Evolutionary conservation across 2,888 invertebrate genomes (phyloP), one percentile per base, ranked within the genome.

Genomic region (Hirtodrosophila alboralis): DNA sequence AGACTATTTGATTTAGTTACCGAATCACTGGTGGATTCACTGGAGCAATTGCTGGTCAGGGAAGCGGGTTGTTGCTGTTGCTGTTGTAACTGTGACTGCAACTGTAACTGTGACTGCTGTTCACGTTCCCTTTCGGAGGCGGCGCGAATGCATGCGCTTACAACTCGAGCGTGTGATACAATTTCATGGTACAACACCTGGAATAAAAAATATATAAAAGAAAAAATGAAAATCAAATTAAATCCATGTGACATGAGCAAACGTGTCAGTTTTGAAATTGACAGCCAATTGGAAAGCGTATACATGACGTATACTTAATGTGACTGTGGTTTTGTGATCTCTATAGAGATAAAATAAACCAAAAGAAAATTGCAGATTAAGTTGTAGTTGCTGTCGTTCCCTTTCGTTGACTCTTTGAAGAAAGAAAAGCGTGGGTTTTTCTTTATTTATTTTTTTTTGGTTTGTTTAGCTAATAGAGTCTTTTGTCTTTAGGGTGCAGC

Each of bases 161-260:
- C 96, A 91, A 95, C 95, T 91, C 95, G 94, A 84, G 95, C 95
- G 92, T 96, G 96, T 91, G 96, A 96, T 93, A 96, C 96, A 91
- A 97, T 96, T 92, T 97, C 96, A 89, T 94, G 94, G 92, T 97
- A 96, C 91, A 97, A 94, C 92, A 95, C 95, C 97, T 97, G 93
- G 18, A 92, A 92, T 72, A 13, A 30, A 21, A 54, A 30, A 63
- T 16, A 52, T 33, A 33, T 10, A 23, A 40, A 53, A 31, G 26
- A 40, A 41, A 48, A 51, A 58, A n/a, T n/a, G n/a, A 59, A 54
- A 58, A 49, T 40, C 16, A 60, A 31, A 60, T 36, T 43, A 26
- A 41, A 14, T 54, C 43, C 37, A 51, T 57, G 44, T 45, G 34
- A 41, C 51, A 57, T 41, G 28, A 37, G 27, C 37, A 45, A 28